phyloP scores from a whole-genome alignment of 2,888 invertebrate species.

The Drosophila lutescens region DNA sequence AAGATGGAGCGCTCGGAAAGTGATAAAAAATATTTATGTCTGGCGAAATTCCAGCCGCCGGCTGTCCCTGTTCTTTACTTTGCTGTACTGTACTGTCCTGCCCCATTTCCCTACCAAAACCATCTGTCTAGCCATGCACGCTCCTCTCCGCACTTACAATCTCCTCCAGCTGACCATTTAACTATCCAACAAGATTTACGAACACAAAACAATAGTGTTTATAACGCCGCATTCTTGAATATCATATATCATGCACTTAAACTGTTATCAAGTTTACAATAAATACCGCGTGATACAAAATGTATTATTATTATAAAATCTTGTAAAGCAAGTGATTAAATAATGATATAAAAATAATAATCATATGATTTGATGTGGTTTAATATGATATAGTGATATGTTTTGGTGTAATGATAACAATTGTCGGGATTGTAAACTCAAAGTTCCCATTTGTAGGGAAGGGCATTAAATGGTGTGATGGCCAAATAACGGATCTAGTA shows the following conservation, averaged over 20 bases:
- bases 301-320: too few species aligned
- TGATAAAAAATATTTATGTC: conserved; percentile 80
- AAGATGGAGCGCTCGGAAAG: conserved; percentile 49
- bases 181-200: conserved; percentile 9
- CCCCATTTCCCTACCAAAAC: not conserved
- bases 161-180: conserved; percentile 19
- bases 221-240: not conserved
- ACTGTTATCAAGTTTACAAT: not conserved
- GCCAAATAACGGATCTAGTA: not conserved
- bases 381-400: too few species aligned
- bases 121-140: not conserved
- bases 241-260: not conserved
- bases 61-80: conserved; percentile 8
- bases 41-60: conserved; percentile 65
- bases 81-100: not conserved
- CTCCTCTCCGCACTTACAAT: not conserved
- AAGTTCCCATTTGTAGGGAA: not conserved
- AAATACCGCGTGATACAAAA: too few species aligned
- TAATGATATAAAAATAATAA: too few species aligned
- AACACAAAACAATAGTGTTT: not conserved
- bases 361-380: too few species aligned
- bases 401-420: not conserved
- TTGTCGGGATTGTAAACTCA: not conserved
- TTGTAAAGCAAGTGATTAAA: too few species aligned
- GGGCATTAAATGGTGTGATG: not conserved